Conservation (phyloP, 2,888 invertebrate genomes). For the Acrobasis repandana region DNA sequence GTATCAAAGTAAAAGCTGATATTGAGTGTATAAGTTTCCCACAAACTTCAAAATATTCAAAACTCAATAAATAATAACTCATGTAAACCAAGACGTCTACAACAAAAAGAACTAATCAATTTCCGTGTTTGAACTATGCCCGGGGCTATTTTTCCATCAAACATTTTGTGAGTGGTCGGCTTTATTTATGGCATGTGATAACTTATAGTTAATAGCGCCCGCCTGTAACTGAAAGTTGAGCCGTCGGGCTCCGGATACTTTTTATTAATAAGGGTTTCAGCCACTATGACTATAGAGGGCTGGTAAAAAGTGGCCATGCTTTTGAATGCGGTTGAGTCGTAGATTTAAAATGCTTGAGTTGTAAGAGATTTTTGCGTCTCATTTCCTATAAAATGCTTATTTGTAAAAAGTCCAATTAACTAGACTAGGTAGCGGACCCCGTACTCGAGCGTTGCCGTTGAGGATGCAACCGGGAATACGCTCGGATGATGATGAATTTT, state of each 20-base stretch:
- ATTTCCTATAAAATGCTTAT: too few species aligned
- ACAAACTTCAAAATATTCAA: too few species aligned
- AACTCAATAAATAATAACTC: too few species aligned
- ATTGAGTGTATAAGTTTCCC: too few species aligned
- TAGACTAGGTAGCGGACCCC: too few species aligned
- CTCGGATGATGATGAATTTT: too few species aligned
- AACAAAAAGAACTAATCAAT: constrained; percentile 8
- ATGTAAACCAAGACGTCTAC: not conserved
- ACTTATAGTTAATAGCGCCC: constrained; percentile 17
- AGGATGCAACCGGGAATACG: too few species aligned
- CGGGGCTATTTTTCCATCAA: constrained; percentile 9
- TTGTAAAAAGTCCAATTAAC: too few species aligned
- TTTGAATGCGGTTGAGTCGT: not conserved
- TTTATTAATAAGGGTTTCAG: constrained; percentile 6
- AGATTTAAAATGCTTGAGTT: not conserved
- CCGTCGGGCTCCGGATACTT: constrained; percentile 12
- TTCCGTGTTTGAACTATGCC: constrained; percentile 1
- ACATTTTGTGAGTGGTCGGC: constrained; percentile 12
- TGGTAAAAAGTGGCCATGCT: constrained; percentile 11
- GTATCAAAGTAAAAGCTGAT: too few species aligned
- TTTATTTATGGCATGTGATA: constrained; percentile 19
- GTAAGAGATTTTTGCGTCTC: too few species aligned
- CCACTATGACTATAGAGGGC: constrained; percentile 15
- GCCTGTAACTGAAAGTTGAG: constrained; percentile 15
- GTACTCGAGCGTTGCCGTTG: too few species aligned